phyloP scores from a whole-genome alignment of 2,797 vertebrate genomes.

The Uromys caudimaculatus region DNA sequence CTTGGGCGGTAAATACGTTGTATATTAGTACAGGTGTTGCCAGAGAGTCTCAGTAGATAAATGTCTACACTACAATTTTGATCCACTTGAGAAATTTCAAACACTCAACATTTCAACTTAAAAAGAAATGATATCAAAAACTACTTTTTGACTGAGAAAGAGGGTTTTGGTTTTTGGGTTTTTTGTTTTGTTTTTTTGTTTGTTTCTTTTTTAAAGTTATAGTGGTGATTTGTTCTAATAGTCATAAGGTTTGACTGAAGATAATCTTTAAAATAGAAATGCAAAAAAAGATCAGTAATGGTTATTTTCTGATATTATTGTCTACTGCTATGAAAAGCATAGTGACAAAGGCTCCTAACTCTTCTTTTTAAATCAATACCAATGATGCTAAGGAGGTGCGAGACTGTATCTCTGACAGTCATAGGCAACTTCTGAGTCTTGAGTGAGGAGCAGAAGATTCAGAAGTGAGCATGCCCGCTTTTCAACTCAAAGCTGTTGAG shows the following conservation, averaged over 20 bases:
- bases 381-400: neutral
- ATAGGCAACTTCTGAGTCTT: neutral
- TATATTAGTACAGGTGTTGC: neutral
- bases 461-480: neutral
- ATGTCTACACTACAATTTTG: neutral
- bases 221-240: neutral
- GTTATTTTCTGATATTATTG: neutral
- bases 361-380: neutral
- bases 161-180: neutral
- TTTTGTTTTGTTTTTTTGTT: neutral
- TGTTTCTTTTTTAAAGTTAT: neutral
- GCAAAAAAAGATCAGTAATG: slow-evolving; percentile 28
- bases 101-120: slow-evolving; percentile 16
- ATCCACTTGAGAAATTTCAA: neutral
- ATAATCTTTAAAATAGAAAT: slow-evolving; percentile 35
- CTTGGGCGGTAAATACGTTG: neutral
- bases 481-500: slow-evolving; percentile 7
- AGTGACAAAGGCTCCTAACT: neutral
- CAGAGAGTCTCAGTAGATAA: slow-evolving; percentile 18
- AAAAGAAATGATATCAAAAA: slow-evolving; percentile 38
- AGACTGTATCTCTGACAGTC: neutral
- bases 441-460: neutral
- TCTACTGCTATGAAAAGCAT: neutral
- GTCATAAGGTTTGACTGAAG: neutral
- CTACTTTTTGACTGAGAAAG: neutral